phyloP scores from a whole-genome alignment of 2,113 vertebrate genomes.

The Ondatra zibethicus region DNA sequence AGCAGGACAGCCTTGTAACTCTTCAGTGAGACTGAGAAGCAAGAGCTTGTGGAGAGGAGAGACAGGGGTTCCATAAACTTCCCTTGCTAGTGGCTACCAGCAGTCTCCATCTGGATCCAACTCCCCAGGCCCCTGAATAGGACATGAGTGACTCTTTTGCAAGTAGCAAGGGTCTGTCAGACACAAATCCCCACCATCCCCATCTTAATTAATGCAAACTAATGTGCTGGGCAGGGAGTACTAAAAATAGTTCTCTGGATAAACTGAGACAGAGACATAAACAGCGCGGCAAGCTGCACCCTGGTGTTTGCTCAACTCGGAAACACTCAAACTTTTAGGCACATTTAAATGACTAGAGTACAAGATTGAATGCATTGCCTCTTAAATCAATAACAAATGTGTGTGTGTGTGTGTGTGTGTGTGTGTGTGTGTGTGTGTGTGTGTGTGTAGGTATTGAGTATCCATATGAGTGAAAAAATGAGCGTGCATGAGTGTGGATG shows the following conservation, averaged over 20 bases:
- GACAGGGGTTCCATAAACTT: neutral
- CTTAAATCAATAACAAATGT: neutral
- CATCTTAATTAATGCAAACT: constrained; percentile 52
- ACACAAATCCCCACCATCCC: neutral
- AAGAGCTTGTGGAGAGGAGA: neutral
- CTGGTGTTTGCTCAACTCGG: neutral
- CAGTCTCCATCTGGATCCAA: neutral
- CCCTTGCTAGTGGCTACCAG: neutral
- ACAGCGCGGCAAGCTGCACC: neutral
- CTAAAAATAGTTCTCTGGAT: constrained; percentile 50
- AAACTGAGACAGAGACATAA: neutral
- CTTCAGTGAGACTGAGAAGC: neutral
- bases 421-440: neutral
- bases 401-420: neutral
- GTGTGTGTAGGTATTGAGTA: neutral
- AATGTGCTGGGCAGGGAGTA: neutral
- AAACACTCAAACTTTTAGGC: neutral
- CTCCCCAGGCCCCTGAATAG: neutral
- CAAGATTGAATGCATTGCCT: neutral
- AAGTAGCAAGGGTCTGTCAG: constrained; percentile 17
- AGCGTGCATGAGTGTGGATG: neutral
- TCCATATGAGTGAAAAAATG: neutral
- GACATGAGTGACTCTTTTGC: neutral
- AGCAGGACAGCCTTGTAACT: neutral
- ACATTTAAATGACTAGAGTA: neutral